Evolutionary conservation across 2,113 vertebrate genomes (phyloP).

Genomic region (Hemichromis elongatus): DNA sequence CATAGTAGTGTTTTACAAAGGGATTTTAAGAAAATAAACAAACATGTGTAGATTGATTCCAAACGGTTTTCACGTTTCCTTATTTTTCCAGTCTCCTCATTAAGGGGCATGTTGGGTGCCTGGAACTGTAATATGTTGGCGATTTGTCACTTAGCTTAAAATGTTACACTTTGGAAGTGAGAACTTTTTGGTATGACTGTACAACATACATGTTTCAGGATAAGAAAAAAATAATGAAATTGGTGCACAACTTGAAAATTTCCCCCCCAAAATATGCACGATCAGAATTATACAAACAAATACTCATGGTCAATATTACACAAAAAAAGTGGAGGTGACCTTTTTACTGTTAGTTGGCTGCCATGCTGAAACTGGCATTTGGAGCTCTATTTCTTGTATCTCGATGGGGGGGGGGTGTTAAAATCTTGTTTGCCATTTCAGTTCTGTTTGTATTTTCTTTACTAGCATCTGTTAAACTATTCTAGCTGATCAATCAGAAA

Average conservation of each 20-base stretch:
- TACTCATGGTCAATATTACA: background rate
- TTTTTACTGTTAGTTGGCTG: background rate
- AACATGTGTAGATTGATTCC: too few relatives aligned
- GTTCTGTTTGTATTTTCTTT: background rate
- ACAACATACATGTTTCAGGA: background rate
- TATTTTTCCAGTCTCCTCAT: too few relatives aligned
- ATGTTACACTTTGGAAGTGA: too few relatives aligned
- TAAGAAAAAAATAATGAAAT: background rate
- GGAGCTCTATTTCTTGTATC: background rate
- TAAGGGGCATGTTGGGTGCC: too few relatives aligned
- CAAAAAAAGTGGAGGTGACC: background rate
- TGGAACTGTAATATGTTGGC: too few relatives aligned
- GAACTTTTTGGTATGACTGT: too few relatives aligned
- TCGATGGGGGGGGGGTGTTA: too few relatives aligned
- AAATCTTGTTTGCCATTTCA: background rate
- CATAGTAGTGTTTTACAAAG: too few relatives aligned
- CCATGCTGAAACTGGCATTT: background rate
- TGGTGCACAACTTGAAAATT: background rate
- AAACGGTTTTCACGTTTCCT: too few relatives aligned
- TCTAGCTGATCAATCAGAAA: background rate
- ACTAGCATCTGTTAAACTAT: background rate
- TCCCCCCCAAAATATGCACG: background rate
- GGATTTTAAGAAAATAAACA: too few relatives aligned
- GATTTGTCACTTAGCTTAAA: too few relatives aligned
- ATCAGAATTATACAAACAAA: background rate